phyloP scores from a whole-genome alignment of 2,888 invertebrate genomes.

The Podotricha telesiphe region DNA sequence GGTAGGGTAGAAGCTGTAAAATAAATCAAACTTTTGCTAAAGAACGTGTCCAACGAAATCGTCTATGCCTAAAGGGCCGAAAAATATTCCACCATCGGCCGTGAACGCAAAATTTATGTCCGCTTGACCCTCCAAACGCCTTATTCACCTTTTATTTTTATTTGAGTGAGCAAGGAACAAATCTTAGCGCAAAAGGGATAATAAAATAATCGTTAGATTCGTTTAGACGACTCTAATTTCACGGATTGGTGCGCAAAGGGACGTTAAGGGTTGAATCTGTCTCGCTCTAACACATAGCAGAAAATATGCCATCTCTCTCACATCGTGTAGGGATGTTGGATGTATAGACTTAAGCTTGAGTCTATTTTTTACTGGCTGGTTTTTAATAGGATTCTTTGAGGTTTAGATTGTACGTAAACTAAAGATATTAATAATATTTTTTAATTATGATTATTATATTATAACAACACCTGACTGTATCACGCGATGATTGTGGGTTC shows the following conservation, averaged over 20 bases:
- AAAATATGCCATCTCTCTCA: slow-evolving; percentile 53
- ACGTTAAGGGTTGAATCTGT: slow-evolving; percentile 61
- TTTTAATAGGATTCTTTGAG: slow-evolving; percentile 50
- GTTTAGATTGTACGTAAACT: slow-evolving; percentile 18
- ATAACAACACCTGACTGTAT: no score
- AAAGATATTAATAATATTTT: background rate
- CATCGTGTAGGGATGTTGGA: slow-evolving; percentile 62
- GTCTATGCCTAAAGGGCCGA: slow-evolving; percentile 71
- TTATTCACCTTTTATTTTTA: slow-evolving; percentile 84
- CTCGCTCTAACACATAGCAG: slow-evolving; percentile 52
- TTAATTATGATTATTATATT: background rate
- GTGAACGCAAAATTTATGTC: slow-evolving; percentile 77
- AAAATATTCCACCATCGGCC: slow-evolving; percentile 76
- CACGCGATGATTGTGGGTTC: no score
- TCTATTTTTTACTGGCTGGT: slow-evolving; percentile 63
- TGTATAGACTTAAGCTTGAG: slow-evolving; percentile 48
- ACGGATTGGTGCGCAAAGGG: slow-evolving; percentile 81
- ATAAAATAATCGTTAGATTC: slow-evolving; percentile 84
- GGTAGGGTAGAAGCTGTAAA: slow-evolving; percentile 15
- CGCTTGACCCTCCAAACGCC: slow-evolving; percentile 77
- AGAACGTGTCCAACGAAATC: slow-evolving; percentile 43
- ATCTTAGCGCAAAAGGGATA: slow-evolving; percentile 83
- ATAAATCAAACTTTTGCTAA: slow-evolving; percentile 37
- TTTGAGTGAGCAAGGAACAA: slow-evolving; percentile 84
- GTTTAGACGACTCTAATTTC: slow-evolving; percentile 84